Base-by-base conservation (phyloP, 2,888 invertebrate genomes). In the Macropis europaea region DNA sequence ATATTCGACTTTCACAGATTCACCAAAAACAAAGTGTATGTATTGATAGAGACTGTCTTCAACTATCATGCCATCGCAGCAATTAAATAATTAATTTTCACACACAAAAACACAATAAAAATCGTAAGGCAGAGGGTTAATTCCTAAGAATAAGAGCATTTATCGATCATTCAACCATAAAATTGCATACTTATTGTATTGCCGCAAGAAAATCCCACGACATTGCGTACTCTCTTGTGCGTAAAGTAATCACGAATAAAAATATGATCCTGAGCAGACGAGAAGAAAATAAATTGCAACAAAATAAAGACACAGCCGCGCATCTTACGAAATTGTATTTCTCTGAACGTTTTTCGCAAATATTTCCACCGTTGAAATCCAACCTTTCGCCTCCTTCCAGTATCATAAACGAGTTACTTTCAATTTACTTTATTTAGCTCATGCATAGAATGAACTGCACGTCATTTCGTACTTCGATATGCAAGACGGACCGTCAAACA, bases 131-230 rank as follows among this genome's bases (percentile, higher is more conserved):
- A 9, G 3, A 42, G 5, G 5, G 17, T 15, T 22, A 11, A 9
- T 6, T 6, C 2, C 11, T 9, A 15, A 9, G 7, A 15, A 40
- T n/a, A 13, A 9, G 0, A 2, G 19, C n/a, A n/a, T n/a, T 13
- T 9, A 2, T n/a, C n/a, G 9, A 30, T n/a, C n/a, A 28, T 1
- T 6, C 5, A n/a, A 9, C 28, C 2, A 11, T 11, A 15, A 15
- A 9, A 15, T 5, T 30, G 15, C 32, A 0, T 57, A 85, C 84
- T 72, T 45, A 60, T 56, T 2, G 6, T 32, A 42, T 83, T 68
- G 7, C 73, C 76, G 13, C 85, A 85, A 3, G 82, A 84, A 45
- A 85, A 84, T 57, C 82, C 82, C 3, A 82, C 82, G 3, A 85
- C 80, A 47, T 77, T 68, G 2, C 76, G 63, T 15, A 83, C 73